Evolutionary conservation across 2,888 invertebrate species (phyloP).

Genomic region (Osmoderma eremita): DNA sequence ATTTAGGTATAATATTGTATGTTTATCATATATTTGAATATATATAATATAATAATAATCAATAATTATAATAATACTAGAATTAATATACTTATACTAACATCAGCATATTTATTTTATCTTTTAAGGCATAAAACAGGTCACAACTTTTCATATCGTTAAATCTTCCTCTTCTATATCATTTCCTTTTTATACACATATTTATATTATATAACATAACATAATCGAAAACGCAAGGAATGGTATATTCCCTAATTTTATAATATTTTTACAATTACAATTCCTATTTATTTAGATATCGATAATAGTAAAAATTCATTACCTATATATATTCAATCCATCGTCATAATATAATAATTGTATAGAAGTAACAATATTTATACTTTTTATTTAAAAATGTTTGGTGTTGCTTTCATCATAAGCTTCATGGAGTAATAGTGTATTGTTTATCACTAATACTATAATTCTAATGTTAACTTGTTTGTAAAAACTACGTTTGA

Average conservation of each 20-base stretch:
- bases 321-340: too few relatives aligned
- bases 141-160: slow-evolving; percentile 50
- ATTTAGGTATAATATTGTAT: slow-evolving; percentile 28
- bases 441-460: slow-evolving; percentile 6
- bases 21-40: slow-evolving; percentile 41
- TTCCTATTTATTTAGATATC: slow-evolving; percentile 3
- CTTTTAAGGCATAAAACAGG: slow-evolving; percentile 59
- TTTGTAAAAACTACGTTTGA: not conserved
- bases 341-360: too few relatives aligned
- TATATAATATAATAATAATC: slow-evolving; percentile 39
- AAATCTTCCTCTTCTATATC: not conserved
- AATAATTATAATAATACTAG: slow-evolving; percentile 37
- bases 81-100: slow-evolving; percentile 27
- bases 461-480: too few relatives aligned
- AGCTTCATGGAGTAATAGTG: slow-evolving; percentile 25
- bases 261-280: slow-evolving; percentile 15
- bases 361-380: too few relatives aligned
- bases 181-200: slow-evolving; percentile 12
- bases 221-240: slow-evolving; percentile 22
- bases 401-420: slow-evolving; percentile 33
- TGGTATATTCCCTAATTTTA: slow-evolving; percentile 26
- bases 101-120: slow-evolving; percentile 43
- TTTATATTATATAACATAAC: slow-evolving; percentile 9
- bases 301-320: too few relatives aligned
- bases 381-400: slow-evolving; percentile 17